phyloP scores from a whole-genome alignment of 2,113 vertebrate genomes.

The Corapipo altera region DNA sequence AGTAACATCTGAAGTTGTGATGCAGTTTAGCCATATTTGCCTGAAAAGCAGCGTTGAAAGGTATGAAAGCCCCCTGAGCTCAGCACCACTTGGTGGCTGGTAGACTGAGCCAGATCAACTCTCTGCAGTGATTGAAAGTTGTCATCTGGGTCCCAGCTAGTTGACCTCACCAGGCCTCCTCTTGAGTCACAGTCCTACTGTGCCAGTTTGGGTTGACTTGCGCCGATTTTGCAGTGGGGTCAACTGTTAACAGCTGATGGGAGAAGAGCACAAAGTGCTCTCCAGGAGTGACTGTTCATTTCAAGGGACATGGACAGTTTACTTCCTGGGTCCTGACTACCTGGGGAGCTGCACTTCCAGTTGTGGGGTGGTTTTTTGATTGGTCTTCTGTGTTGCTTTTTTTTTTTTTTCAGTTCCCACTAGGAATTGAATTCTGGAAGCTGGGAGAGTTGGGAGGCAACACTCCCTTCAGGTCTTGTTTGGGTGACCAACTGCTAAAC shows the following conservation, averaged over 20 bases:
- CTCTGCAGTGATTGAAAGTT: not conserved
- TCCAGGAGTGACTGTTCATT: not conserved
- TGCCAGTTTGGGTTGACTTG: not conserved
- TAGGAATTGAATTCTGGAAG: not conserved
- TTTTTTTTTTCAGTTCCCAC: not conserved
- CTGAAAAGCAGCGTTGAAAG: not conserved
- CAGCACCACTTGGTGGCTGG: not conserved
- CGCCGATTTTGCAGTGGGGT: rapidly evolving
- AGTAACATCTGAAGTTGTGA: not conserved
- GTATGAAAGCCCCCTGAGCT: not conserved
- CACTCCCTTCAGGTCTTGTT: not conserved
- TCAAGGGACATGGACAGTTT: not conserved
- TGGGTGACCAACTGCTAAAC: not conserved
- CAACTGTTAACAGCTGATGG: not conserved
- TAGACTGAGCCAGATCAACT: not conserved
- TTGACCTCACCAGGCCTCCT: rapidly evolving
- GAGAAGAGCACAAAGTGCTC: not conserved
- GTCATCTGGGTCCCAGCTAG: not conserved
- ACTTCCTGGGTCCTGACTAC: not conserved
- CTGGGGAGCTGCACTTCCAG: not conserved
- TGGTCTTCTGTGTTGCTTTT: not conserved
- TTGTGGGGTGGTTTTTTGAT: not conserved
- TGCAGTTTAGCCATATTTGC: not conserved
- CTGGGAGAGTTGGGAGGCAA: not conserved
- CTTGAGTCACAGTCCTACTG: not conserved